Evolutionary conservation across 1,140 invertebrate species (phyloP), one percentile per base, ranked within the genome.

Genomic region (Cepaea nemoralis): DNA sequence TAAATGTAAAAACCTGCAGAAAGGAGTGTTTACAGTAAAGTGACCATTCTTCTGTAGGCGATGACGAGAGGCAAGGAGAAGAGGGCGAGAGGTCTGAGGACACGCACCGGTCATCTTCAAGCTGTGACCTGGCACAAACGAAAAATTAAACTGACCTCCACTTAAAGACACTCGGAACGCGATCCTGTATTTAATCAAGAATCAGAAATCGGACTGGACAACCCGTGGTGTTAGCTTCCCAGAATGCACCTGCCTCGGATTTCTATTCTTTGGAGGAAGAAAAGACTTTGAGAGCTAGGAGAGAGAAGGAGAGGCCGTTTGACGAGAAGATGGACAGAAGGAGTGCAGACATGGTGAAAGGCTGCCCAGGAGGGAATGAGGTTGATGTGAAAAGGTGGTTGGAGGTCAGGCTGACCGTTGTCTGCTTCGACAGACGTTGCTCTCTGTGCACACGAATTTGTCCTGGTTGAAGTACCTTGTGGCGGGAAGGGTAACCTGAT

Each of bases 141-240:
- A 63, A 31, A 31, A 63, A 63, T 63, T 63, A 63, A 63, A 63
- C 59, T 63, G 59, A 63, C 59, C n/a, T 31, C 59, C 59, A 31
- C 59, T 63, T 27, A 31, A 27, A 63, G 59, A 16, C 27, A 63
- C 59, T 63, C 59, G 22, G 59, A 31, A 27, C 59, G n/a, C 59
- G 59, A 63, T 63, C 59, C 59, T 31, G 59, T 63, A 63, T 63
- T 63, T 63, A 63, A 63, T 63, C 59, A 63, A 63, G n/a, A 63
- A 31, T 31, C n/a, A 63, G 33, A 31, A 63, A 31, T 63, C 59
- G 59, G 59, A 63, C 59, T 63, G n/a, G 27, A 31, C 59, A 63
- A 63, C n/a, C 59, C 27, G 27, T n/a, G 59, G 59, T 63, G 59
- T 31, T 63, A 31, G 59, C 59, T 27, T 63, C n/a, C 5, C 27